Evolutionary conservation across 2,888 invertebrate species (phyloP).

Genomic region (Keiferia lycopersicella): DNA sequence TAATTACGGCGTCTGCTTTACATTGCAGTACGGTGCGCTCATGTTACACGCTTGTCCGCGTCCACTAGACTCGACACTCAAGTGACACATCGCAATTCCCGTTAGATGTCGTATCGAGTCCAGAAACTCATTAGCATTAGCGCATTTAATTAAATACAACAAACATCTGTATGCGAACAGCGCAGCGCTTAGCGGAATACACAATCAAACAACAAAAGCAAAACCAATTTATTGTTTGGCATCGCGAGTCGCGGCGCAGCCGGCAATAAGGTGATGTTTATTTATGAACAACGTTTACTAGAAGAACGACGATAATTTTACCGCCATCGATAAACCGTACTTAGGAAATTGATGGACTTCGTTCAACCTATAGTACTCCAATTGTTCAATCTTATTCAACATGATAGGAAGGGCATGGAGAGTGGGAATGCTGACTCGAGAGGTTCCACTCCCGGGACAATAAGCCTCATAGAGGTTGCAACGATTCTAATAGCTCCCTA

Average conservation of each 20-base stretch:
- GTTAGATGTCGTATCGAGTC: slow-evolving; percentile 3
- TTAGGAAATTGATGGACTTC: not conserved
- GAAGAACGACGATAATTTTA: not conserved
- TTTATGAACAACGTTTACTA: not conserved
- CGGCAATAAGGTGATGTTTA: not conserved
- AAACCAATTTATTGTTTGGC: not conserved
- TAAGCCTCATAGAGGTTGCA: not conserved
- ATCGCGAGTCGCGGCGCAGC: not conserved
- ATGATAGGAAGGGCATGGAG: no score
- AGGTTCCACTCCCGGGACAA: not conserved
- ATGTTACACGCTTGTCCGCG: not conserved
- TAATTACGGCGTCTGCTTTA: not conserved
- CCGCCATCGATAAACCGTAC: not conserved
- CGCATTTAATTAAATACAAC: not conserved
- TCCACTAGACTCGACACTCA: no score
- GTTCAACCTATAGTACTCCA: not conserved
- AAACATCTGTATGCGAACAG: not conserved
- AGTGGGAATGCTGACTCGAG: not conserved
- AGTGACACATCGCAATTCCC: not conserved
- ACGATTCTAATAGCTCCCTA: slow-evolving; percentile 9
- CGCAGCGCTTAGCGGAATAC: not conserved
- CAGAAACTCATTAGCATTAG: not conserved
- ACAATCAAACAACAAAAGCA: slow-evolving; percentile 1
- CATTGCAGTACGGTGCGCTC: not conserved
- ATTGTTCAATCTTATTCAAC: no score